Conservation (phyloP, 1,140 invertebrate species). For the Choristoneura fumiferana region DNA sequence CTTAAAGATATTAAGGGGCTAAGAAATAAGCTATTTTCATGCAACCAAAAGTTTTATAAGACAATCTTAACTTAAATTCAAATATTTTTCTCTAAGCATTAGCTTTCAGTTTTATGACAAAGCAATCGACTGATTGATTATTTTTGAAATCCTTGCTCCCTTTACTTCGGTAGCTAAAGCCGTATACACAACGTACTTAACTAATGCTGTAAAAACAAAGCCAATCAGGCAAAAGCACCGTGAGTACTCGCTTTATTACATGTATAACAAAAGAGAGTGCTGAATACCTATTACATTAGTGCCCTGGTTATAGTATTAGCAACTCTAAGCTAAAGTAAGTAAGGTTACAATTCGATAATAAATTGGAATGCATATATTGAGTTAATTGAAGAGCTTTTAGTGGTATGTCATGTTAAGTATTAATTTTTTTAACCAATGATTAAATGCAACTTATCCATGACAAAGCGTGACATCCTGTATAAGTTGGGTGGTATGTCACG, state of each 20-base stretch:
- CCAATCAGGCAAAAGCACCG: conserved; percentile 14
- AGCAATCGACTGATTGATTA: conserved; percentile 4
- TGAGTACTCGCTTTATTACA: conserved; percentile 13
- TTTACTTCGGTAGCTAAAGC: background rate
- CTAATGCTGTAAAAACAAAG: conserved; percentile 17
- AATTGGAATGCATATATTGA: background rate
- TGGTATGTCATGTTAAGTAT: too few species aligned
- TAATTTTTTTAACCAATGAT: too few species aligned
- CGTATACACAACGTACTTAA: background rate
- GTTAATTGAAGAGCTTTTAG: conserved; percentile 7
- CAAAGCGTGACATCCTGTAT: too few species aligned
- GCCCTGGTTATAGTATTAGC: background rate
- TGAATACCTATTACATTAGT: conserved; percentile 14
- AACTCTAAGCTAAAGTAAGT: background rate
- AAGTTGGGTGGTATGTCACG: too few species aligned
- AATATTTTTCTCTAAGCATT: too few species aligned
- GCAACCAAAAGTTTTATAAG: too few species aligned
- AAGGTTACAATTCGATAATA: background rate
- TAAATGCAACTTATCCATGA: too few species aligned
- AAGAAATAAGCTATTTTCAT: too few species aligned
- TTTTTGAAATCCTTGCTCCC: background rate
- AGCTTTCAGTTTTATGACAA: background rate
- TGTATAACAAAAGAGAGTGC: conserved; percentile 1
- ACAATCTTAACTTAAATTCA: too few species aligned
- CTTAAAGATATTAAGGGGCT: too few species aligned